A percentile compares a stretch with the other conserved stretches of the same genome.
phyloP scores from a whole-genome alignment of 2,113 vertebrate genomes.

The Myotis yumanensis region DNA sequence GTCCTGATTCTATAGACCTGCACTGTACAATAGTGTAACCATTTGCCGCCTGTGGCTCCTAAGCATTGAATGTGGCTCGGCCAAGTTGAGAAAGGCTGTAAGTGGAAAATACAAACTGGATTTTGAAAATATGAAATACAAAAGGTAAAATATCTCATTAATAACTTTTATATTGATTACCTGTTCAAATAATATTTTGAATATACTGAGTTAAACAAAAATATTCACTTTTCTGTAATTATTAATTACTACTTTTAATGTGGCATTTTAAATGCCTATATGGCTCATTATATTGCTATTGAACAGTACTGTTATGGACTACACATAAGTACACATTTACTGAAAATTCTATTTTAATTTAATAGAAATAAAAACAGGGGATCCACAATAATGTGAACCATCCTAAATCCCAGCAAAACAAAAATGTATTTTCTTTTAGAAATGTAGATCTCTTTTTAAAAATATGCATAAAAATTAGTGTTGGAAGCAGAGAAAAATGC shows the following conservation, averaged over 20 bases:
- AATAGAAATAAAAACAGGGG: slow-evolving; percentile 32
- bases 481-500: neutral
- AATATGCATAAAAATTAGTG: slow-evolving; percentile 25
- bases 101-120: slow-evolving; percentile 32
- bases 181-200: slow-evolving; percentile 14
- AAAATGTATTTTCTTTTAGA: slow-evolving; percentile 46
- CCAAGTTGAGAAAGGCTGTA: neutral
- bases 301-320: neutral
- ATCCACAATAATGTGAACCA: neutral
- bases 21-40: neutral
- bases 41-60: neutral
- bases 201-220: slow-evolving; percentile 2
- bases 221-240: neutral
- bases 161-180: neutral
- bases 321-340: neutral
- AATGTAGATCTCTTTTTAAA: slow-evolving; percentile 49
- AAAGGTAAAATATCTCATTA: neutral
- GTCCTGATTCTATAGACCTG: neutral
- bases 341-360: slow-evolving; percentile 31
- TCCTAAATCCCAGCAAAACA: neutral
- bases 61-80: neutral
- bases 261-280: neutral
- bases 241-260: slow-evolving; percentile 11
- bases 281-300: neutral
- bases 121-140: slow-evolving; percentile 28